A percentile compares a stretch with the other conserved stretches of the same genome.
phyloP scores from a whole-genome alignment of 2,797 vertebrate genomes.

The Hipposideros larvatus region DNA sequence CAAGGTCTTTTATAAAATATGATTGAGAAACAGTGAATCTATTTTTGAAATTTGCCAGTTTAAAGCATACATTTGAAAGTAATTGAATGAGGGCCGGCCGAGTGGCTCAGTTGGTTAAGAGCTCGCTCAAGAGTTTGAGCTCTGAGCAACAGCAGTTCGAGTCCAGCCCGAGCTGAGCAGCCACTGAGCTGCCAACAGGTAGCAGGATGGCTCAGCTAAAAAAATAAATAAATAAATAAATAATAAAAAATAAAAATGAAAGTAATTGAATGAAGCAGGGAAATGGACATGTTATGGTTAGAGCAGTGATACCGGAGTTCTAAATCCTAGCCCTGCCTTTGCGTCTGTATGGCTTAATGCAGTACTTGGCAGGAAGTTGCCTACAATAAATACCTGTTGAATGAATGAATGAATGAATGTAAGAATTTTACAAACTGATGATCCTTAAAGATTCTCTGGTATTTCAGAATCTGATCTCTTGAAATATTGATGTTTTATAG shows the following conservation, averaged over 20 bases:
- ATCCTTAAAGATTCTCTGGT: conserved; percentile 9
- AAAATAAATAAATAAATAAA: no score
- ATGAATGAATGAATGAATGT: background rate
- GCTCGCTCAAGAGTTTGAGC: no score
- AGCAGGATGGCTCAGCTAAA: no score
- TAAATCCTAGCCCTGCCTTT: background rate
- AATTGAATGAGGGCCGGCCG: background rate
- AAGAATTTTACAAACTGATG: background rate
- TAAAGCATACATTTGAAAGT: conserved; percentile 22
- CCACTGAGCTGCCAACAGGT: no score
- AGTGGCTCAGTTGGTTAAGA: no score
- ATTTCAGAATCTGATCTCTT: conserved; percentile 40
- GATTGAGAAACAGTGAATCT: conserved; percentile 15
- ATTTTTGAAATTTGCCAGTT: conserved; percentile 30
- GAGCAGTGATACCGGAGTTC: background rate
- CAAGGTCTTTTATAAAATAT: conserved; percentile 44
- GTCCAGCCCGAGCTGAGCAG: no score
- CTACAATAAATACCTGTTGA: background rate
- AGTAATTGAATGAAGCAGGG: background rate
- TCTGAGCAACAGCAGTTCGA: no score
- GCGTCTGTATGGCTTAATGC: background rate
- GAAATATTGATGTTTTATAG: background rate
- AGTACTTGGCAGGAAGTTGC: background rate
- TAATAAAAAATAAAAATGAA: no score
- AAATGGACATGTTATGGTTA: background rate